Conservation (phyloP, 2,888 invertebrate species). For the Endotricha flammealis region DNA sequence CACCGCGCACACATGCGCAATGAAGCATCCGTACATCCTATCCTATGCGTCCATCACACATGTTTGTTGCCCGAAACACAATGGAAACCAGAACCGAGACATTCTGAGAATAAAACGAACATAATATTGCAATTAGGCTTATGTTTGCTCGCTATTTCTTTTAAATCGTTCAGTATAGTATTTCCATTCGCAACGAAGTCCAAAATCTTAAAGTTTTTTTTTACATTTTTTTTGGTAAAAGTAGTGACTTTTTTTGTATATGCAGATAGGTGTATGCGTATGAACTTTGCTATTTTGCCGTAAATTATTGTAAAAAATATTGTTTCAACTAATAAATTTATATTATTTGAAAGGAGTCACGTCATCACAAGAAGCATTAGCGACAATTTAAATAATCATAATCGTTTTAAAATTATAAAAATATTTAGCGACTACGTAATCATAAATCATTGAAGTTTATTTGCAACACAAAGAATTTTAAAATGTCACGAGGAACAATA, state of each 20-base stretch:
- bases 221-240: too few relatives aligned
- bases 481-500: slow-evolving; percentile 31
- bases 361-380: too few relatives aligned
- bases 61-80: slow-evolving; percentile 14
- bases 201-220: too few relatives aligned
- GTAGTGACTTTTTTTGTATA: too few relatives aligned
- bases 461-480: slow-evolving; percentile 20
- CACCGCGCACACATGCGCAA: slow-evolving; percentile 73
- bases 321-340: too few relatives aligned
- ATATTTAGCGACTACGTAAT: slow-evolving; percentile 4
- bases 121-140: slow-evolving; percentile 4
- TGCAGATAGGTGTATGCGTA: too few relatives aligned
- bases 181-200: too few relatives aligned
- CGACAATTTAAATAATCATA: not conserved
- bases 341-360: too few relatives aligned
- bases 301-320: too few relatives aligned
- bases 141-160: slow-evolving; percentile 1
- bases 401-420: slow-evolving; percentile 4
- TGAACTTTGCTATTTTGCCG: too few relatives aligned
- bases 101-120: slow-evolving; percentile 4
- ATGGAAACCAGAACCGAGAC: slow-evolving; percentile 13
- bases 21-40: slow-evolving; percentile 30
- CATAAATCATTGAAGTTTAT: slow-evolving; percentile 21
- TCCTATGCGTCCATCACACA: slow-evolving; percentile 31
- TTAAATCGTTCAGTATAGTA: too few relatives aligned